Conservation (phyloP, 1,140 invertebrate genomes). For the Pteromalus puparum region DNA sequence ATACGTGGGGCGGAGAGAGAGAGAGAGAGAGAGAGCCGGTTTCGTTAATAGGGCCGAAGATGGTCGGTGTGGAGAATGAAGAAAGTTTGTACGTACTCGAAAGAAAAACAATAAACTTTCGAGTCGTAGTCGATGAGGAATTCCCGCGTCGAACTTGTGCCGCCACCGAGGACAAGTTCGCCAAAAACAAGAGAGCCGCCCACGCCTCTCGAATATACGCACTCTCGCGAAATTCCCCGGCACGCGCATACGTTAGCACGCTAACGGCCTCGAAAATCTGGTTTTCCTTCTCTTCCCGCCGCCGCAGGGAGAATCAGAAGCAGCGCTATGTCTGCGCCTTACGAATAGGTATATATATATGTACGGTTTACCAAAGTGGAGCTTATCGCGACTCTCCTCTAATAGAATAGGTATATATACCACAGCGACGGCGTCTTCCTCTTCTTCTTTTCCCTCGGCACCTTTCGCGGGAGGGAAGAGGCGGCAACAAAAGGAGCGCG, state of each 20-base stretch:
- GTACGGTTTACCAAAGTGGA: slow-evolving; percentile 63
- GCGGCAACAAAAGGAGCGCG: slow-evolving; percentile 37
- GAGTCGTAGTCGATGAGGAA: slow-evolving; percentile 45
- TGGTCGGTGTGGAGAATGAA: background rate
- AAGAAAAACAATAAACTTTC: background rate
- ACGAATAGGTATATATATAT: background rate
- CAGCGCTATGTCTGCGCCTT: background rate
- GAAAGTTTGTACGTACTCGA: too few relatives aligned
- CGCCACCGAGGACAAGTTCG: slow-evolving; percentile 17
- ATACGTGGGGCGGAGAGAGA: background rate
- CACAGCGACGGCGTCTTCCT: slow-evolving; percentile 38
- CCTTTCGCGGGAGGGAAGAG: slow-evolving; percentile 30
- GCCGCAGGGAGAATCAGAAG: slow-evolving; percentile 1
- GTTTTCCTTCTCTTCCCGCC: slow-evolving; percentile 36
- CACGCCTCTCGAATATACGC: background rate
- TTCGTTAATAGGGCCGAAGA: background rate
- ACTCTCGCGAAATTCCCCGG: slow-evolving; percentile 5
- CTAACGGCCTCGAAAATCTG: slow-evolving; percentile 51
- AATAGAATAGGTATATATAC: slow-evolving; percentile 64
- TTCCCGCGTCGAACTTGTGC: background rate
- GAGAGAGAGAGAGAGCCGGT: background rate
- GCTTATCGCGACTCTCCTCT: slow-evolving; percentile 65
- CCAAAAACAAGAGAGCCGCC: slow-evolving; percentile 32
- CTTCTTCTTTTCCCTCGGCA: slow-evolving; percentile 28
- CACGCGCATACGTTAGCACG: background rate